These are phyloP conservation scores for Bombyx mandarina DNA, from an alignment of 1,140 invertebrate genomes.

Conservation along the genomic window DNA sequence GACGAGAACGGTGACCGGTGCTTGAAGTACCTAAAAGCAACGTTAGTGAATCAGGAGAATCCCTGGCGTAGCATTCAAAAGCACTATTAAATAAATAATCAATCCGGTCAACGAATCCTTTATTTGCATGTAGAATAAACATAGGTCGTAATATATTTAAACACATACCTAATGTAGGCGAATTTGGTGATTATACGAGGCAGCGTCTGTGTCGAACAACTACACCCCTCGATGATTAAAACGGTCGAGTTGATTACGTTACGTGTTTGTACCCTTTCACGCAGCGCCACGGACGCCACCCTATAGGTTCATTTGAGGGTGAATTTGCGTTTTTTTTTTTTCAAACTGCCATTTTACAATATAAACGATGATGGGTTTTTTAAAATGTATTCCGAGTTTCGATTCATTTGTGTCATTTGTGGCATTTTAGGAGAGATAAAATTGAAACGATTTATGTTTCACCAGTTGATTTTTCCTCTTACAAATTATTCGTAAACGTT, in stretches of 20 bases:
- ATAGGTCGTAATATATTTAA: background rate
- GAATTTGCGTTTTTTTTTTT: slow-evolving; percentile 8
- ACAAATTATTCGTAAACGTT: too few relatives aligned
- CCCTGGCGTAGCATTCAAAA: too few relatives aligned
- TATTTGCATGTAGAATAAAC: background rate
- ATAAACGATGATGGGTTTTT: background rate
- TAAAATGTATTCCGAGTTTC: too few relatives aligned
- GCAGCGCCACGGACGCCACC: slow-evolving; percentile 16
- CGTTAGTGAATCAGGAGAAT: too few relatives aligned
- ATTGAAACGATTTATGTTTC: too few relatives aligned
- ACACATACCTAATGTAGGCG: background rate
- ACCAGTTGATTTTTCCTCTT: too few relatives aligned
- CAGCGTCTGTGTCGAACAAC: slow-evolving; percentile 8
- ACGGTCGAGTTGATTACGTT: slow-evolving; percentile 25
- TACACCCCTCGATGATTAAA: slow-evolving; percentile 29
- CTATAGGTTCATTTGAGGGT: slow-evolving; percentile 23
- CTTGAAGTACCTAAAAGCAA: too few relatives aligned
- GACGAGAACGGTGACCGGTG: too few relatives aligned
- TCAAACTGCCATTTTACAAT: background rate
- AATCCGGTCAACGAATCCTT: background rate
- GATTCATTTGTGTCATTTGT: too few relatives aligned
- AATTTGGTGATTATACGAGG: background rate
- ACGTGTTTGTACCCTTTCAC: slow-evolving; percentile 27
- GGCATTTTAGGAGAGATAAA: too few relatives aligned
- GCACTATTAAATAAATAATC: background rate